Base-by-base conservation (phyloP, 1,140 invertebrate genomes). In the Leptoteleia sp. region DNA sequence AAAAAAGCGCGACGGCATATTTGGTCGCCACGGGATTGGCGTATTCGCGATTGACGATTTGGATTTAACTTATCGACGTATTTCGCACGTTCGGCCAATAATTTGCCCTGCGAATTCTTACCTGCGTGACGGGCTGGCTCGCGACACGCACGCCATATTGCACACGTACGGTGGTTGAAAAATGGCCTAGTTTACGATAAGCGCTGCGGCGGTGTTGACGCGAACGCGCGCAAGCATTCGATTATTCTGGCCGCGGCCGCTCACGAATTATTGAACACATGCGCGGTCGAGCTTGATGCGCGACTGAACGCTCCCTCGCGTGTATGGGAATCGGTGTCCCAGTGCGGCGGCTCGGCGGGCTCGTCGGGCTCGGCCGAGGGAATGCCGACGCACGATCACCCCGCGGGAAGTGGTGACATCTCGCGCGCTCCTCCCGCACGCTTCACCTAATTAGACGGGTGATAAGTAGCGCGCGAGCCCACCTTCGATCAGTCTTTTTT, bases 91-190 rank as follows among this genome's bases (percentile, higher is more conserved):
- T n/a, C n/a, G n/a, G n/a, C n/a, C n/a, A n/a, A n/a, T n/a, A n/a
- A n/a, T n/a, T n/a, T n/a, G n/a, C n/a, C n/a, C n/a, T n/a, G n/a
- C n/a, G n/a, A n/a, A n/a, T n/a, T 35, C 68, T 72, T 62, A 62
- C 68, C 68, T 72, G 68, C 68, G 68, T 37, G 35, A 54, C 57
- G 57, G 16, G 15, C 9, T 52, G 9, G 31, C 37, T 72, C 48
- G 54, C 40, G 42, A 62, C 57, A 64, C 25, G 57, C 57, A 72
- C 68, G 68, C 57, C 68, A 72, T 72, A 72, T 72, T 72, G 57
- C 38, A 47, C 68, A 59, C 8, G 25, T 9, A 50, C 59, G 47
- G 22, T 64, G 47, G 48, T 37, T 55, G 22, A 38, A 68, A 72
- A 64, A 72, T 72, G 68, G 68, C 68, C 68, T 72, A 62, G 48